Evolutionary conservation across 2,113 vertebrate genomes (phyloP).

Genomic region (Galemys pyrenaicus): DNA sequence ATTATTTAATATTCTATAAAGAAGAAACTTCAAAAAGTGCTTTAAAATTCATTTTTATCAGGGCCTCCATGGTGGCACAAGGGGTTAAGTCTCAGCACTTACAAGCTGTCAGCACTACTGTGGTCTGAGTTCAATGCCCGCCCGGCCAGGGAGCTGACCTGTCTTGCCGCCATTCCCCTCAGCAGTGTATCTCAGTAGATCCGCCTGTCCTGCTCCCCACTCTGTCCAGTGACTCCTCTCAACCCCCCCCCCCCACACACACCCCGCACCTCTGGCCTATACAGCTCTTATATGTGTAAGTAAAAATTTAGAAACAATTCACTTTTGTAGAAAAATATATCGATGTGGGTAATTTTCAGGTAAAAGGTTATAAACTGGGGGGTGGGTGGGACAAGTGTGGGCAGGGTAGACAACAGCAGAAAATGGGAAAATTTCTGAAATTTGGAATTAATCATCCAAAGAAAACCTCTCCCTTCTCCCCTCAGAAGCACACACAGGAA

Average conservation of each 20-base stretch:
- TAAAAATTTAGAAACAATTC: not conserved
- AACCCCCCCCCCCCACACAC: no score
- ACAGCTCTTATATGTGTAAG: not conserved
- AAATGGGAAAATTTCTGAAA: not conserved
- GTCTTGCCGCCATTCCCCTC: no score
- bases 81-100: no score
- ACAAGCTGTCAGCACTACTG: no score
- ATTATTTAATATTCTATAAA: not conserved
- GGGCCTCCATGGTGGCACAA: no score
- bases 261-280: no score
- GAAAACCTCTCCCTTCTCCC: not conserved
- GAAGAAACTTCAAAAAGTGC: not conserved
- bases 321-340: conserved; percentile 22
- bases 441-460: not conserved
- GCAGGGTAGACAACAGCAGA: not conserved
- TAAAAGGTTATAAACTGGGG: not conserved
- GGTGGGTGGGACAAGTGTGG: rapidly evolving
- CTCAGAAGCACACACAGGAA: rapidly evolving
- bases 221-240: no score
- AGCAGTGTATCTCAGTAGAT: no score
- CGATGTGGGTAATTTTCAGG: not conserved
- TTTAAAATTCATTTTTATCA: not conserved
- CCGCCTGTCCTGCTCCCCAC: no score
- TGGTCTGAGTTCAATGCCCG: no score
- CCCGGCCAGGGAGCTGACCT: no score